A percentile compares a stretch with the other conserved stretches of the same genome.
These are phyloP conservation scores for Coregonus ussuriensis DNA, from an alignment of 2,797 vertebrate genomes.

Conservation along the genomic window DNA sequence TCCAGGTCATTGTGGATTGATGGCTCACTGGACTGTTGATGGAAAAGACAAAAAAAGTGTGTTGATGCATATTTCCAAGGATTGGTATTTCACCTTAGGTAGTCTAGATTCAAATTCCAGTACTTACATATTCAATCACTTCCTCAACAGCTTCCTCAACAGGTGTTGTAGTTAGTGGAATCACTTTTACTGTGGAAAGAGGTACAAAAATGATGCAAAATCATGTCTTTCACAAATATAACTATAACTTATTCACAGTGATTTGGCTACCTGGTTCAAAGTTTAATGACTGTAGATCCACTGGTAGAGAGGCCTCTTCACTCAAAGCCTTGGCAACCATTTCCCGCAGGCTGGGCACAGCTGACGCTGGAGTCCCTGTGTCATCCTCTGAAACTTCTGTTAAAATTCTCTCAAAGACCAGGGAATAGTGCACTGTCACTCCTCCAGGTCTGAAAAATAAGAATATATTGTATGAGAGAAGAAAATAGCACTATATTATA, in stretches of 20 bases:
- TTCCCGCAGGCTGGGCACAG: conserved; percentile 73
- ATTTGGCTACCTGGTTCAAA: conserved; percentile 71
- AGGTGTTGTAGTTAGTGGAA: conserved; percentile 51
- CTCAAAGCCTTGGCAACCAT: conserved; percentile 79
- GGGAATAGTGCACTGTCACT: conserved; percentile 77
- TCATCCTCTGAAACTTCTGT: conserved; percentile 60
- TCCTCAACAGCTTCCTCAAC: conserved; percentile 48
- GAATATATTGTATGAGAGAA: conserved; percentile 2
- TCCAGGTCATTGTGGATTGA: conserved; percentile 66
- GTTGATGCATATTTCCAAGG: neutral
- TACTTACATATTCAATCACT: conserved; percentile 65
- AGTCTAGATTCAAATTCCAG: conserved; percentile 16
- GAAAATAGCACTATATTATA: neutral
- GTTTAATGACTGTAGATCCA: conserved; percentile 81
- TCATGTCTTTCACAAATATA: neutral
- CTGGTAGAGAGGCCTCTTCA: conserved; percentile 80
- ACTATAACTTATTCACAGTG: neutral
- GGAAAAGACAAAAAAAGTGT: neutral
- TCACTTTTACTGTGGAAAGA: conserved; percentile 44
- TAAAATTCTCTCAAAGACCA: conserved; percentile 77
- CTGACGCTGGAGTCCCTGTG: conserved; percentile 50
- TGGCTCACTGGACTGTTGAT: conserved; percentile 56
- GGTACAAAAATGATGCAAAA: neutral
- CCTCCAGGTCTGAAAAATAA: conserved; percentile 77
- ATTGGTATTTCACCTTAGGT: conserved; percentile 8